These are phyloP conservation scores for Ptyas mucosa DNA, from an alignment of 2,113 vertebrate genomes.

Conservation along the genomic window DNA sequence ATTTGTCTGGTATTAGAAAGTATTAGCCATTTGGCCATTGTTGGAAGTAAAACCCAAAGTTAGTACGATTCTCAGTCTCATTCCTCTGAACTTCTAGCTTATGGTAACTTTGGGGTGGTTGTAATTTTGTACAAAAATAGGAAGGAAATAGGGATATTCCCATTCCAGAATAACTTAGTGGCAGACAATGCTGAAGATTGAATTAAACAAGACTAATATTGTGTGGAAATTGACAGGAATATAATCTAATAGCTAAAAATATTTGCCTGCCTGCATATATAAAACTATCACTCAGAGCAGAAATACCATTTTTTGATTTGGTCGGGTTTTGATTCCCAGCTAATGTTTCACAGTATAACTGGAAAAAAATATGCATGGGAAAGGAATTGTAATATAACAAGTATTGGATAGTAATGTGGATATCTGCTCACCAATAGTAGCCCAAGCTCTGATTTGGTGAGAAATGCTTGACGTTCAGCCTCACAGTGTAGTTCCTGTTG, in stretches of 20 bases:
- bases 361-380: background rate
- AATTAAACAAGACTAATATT: background rate
- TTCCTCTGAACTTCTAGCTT: background rate
- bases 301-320: background rate
- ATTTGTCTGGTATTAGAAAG: background rate
- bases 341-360: background rate
- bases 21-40: background rate
- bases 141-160: background rate
- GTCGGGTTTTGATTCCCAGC: background rate
- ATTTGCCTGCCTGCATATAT: background rate
- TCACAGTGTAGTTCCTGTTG: background rate
- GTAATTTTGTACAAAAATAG: background rate
- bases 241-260: background rate
- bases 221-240: background rate
- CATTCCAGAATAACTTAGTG: background rate
- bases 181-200: background rate
- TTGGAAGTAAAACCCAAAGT: background rate
- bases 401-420: background rate
- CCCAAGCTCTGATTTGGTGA: background rate
- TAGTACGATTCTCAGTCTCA: background rate
- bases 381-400: background rate
- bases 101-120: background rate
- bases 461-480: background rate
- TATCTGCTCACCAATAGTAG: background rate
- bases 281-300: background rate